phyloP scores from a whole-genome alignment of 1,140 invertebrate genomes.

The Apolygus lucorum region DNA sequence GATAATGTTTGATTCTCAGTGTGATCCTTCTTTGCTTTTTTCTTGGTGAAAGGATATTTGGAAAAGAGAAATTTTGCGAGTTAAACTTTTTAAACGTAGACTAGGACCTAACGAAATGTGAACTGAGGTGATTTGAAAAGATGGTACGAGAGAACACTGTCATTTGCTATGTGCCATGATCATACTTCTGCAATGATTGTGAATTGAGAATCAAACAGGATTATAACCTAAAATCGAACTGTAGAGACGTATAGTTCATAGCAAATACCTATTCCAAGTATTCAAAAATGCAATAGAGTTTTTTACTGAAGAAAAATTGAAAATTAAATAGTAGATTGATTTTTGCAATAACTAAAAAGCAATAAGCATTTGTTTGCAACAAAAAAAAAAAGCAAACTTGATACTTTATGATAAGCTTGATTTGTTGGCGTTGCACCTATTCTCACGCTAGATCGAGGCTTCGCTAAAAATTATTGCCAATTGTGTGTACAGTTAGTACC shows the following conservation, averaged over 20 bases:
- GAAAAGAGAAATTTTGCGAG: not conserved
- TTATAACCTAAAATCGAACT: not conserved
- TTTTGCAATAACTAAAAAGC: slow-evolving; percentile 25
- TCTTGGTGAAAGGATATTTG: not conserved
- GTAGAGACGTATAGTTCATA: slow-evolving; percentile 13
- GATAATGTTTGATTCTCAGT: slow-evolving; percentile 22
- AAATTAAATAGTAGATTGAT: slow-evolving; percentile 26
- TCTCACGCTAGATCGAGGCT: slow-evolving; percentile 24
- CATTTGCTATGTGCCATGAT: not conserved
- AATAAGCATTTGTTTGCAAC: slow-evolving; percentile 24
- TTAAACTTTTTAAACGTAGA: not conserved
- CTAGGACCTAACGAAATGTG: not conserved
- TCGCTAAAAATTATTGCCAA: slow-evolving; percentile 27
- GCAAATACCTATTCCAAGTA: not conserved
- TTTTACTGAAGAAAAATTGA: slow-evolving; percentile 26
- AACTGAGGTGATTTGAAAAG: no score
- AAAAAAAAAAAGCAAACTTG: slow-evolving; percentile 11
- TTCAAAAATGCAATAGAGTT: slow-evolving; percentile 23
- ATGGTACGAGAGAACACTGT: not conserved
- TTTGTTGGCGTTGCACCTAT: slow-evolving; percentile 21
- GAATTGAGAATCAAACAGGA: slow-evolving; percentile 5
- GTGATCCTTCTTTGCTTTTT: not conserved
- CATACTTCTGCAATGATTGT: slow-evolving; percentile 6
- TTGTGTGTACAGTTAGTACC: slow-evolving; percentile 31
- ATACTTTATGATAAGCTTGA: slow-evolving; percentile 12